phyloP scores from a whole-genome alignment of 2,113 vertebrate species.

The Carollia perspicillata region DNA sequence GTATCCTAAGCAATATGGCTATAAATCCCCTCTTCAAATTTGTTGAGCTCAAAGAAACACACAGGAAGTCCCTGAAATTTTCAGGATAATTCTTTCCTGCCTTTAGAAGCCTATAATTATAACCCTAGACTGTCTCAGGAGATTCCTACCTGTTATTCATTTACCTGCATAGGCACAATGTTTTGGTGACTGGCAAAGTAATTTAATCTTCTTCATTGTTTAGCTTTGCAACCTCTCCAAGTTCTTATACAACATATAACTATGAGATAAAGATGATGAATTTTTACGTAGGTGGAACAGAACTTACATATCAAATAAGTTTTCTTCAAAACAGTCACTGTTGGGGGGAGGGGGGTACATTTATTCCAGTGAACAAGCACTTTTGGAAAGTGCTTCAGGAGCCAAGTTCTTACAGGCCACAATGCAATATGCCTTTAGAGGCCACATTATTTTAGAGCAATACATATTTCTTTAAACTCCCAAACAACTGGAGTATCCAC shows the following conservation, averaged over 20 bases:
- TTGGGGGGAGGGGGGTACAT: background rate
- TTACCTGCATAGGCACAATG: background rate
- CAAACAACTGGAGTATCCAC: background rate
- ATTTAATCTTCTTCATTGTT: conserved; percentile 19
- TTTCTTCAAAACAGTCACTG: background rate
- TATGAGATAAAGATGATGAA: conserved; percentile 16
- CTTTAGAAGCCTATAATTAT: background rate
- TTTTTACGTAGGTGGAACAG: conserved; percentile 14
- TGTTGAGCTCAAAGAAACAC: conserved; percentile 3
- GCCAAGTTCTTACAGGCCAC: background rate
- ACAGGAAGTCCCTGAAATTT: conserved; percentile 4
- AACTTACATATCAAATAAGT: conserved; percentile 4
- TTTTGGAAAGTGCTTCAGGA: background rate
- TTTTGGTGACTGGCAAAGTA: conserved; percentile 21
- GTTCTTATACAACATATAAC: conserved; percentile 12
- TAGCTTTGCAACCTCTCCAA: conserved; percentile 17
- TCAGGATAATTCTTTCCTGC: background rate
- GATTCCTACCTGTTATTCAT: background rate
- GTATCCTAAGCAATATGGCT: background rate
- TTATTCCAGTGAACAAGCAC: conserved; percentile 2
- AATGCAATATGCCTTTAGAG: background rate
- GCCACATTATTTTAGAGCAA: background rate
- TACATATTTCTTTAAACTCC: background rate
- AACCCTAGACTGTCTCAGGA: background rate
- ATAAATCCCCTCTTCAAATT: conserved; percentile 32